A percentile compares a stretch with the other conserved stretches of the same genome.
Conservation (phyloP, 2,797 vertebrate genomes). For the Anabacerthia variegaticeps region DNA sequence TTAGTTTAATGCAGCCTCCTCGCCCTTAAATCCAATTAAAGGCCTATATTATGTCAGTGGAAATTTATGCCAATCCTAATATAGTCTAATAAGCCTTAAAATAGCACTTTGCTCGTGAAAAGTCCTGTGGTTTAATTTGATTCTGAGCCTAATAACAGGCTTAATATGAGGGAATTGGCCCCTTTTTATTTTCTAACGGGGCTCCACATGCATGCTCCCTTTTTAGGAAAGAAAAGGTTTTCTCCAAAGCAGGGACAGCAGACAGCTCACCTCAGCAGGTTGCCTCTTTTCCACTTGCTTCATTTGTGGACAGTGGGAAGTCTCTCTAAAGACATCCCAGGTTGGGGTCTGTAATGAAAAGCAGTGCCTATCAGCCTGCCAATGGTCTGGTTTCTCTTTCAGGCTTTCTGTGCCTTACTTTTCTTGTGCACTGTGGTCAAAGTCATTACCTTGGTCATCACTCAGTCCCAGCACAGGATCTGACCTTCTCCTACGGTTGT, state of each 20-base stretch:
- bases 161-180: slow-evolving; percentile 78
- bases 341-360: not conserved
- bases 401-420: not conserved
- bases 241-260: not conserved
- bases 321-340: not conserved
- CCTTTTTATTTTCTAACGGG: slow-evolving; percentile 73
- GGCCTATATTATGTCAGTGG: slow-evolving; percentile 80
- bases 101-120: slow-evolving; percentile 80
- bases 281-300: not conserved
- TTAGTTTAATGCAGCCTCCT: slow-evolving; percentile 77
- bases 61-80: slow-evolving; percentile 87
- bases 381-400: not conserved
- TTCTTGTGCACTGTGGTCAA: not conserved
- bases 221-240: not conserved
- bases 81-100: slow-evolving; percentile 85
- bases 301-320: not conserved
- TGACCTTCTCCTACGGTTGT: not conserved
- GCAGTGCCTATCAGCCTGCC: not conserved
- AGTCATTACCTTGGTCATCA: not conserved
- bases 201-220: slow-evolving; percentile 58
- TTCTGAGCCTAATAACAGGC: slow-evolving; percentile 79
- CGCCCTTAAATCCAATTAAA: slow-evolving; percentile 84
- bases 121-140: slow-evolving; percentile 83
- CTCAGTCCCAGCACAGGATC: not conserved
- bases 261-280: not conserved